Base-by-base conservation (phyloP, 2,888 invertebrate species). In the Orgyia antiqua region DNA sequence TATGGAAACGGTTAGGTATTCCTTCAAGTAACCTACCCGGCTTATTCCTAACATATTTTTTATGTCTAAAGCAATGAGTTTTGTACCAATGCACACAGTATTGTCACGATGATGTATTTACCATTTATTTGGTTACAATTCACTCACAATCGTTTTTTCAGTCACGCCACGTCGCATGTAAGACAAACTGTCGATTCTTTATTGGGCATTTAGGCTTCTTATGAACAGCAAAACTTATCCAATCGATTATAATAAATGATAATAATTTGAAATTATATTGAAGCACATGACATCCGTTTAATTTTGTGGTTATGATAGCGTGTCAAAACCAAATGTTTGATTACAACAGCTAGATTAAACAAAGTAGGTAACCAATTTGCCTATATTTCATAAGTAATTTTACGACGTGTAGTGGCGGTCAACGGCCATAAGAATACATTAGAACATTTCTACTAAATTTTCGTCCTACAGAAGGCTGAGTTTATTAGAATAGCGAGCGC, bases 401-500 rank as follows among this genome's bases (percentile, higher is more conserved):
- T 42, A 39, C 57, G 51, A 51, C 61, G 74, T 67, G 67, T 69
- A 67, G 51, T 58, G 59, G 53, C 77, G 80, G 82, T 82, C 83
- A 80, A 75, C 73, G 77, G 77, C 82, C 80, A 80, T 64, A 54
- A 57, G 84, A 80, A 84, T 84, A 83, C 70, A 84, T 84, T 78
- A 84, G 78, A 74, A 80, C 82, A 83, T 82, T 84, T 84, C 83
- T 84, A 84, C 80, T 72, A 86, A 86, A 77, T 84, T 86, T 84
- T 83, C 83, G 84, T 86, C 84, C 84, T 83, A 82, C 83, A 80
- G 83, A 84, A 83, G 84, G 82, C 80, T 84, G 74, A 72, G 77
- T 84, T 84, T 80, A 78, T 83, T 82, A 84, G 84, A 86, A 84
- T 83, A 84, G 67, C 58, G 52, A 39, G 59, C 52, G 63, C 77